These are phyloP conservation scores for Tribolium freemani DNA, from an alignment of 2,888 invertebrate species.

Conservation along the genomic window DNA sequence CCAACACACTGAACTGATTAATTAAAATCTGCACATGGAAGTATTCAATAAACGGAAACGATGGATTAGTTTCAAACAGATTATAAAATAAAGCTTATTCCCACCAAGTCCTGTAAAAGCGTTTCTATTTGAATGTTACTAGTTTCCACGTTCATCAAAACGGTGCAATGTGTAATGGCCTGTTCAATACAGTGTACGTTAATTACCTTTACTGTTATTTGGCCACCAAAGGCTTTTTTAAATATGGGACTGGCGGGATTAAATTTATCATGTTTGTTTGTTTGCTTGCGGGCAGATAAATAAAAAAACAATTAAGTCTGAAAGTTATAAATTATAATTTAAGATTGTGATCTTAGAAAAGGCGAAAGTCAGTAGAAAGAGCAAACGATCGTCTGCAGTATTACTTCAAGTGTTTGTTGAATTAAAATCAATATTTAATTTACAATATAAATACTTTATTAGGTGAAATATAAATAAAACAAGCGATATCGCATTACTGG, in stretches of 20 bases:
- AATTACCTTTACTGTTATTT: conserved; percentile 1
- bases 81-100: conserved; percentile 24
- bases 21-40: conserved; percentile 26
- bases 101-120: conserved; percentile 1
- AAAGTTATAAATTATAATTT: not conserved
- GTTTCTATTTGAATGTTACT: not conserved
- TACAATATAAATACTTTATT: conserved; percentile 33
- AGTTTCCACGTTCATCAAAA: not conserved
- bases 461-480: conserved; percentile 25
- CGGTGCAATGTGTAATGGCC: not conserved
- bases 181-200: not conserved
- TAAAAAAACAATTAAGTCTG: not conserved
- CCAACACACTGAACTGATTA: conserved; percentile 31
- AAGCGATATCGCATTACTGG: conserved; percentile 17
- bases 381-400: not conserved
- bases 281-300: not conserved
- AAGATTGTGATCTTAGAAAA: not conserved
- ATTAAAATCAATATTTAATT: conserved; percentile 39
- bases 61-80: conserved; percentile 26
- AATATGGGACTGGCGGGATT: not conserved
- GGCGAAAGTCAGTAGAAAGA: not conserved
- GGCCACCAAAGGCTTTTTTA: not conserved
- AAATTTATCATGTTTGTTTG: not conserved
- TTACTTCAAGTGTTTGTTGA: conserved; percentile 21
- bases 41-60: conserved; percentile 23